Evolutionary conservation across 1,140 invertebrate genomes (phyloP).

Genomic region (Drosophila yakuba): DNA sequence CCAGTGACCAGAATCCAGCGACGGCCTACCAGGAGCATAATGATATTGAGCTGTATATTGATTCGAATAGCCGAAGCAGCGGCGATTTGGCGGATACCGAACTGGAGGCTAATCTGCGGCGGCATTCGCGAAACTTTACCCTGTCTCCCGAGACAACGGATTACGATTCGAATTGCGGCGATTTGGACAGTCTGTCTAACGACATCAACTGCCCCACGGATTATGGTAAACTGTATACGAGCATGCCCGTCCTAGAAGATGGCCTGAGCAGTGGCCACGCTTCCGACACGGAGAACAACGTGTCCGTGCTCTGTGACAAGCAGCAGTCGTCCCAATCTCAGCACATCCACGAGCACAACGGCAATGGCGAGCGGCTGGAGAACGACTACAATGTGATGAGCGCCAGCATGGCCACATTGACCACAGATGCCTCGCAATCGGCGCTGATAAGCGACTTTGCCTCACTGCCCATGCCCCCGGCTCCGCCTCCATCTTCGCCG

Average conservation of each 20-base stretch:
- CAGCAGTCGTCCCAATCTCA: constrained; percentile 28
- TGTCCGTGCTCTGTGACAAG: constrained; percentile 69
- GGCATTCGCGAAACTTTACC: constrained; percentile 88
- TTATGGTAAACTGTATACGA: constrained; percentile 82
- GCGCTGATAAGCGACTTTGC: constrained; percentile 60
- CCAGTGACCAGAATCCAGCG: constrained; percentile 22
- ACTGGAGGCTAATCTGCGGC: constrained; percentile 72
- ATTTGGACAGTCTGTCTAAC: constrained; percentile 90
- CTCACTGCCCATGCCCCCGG: constrained; percentile 44
- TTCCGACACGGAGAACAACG: constrained; percentile 95
- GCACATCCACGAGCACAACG: constrained; percentile 40
- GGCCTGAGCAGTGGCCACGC: constrained; percentile 95
- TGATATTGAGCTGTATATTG: constrained; percentile 82
- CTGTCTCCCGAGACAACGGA: constrained; percentile 98
- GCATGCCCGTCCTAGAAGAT: constrained; percentile 98
- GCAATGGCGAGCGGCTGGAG: constrained; percentile 54
- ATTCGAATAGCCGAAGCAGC: constrained; percentile 82
- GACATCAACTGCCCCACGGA: constrained; percentile 82
- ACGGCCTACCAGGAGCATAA: constrained; percentile 74
- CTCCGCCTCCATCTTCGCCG: constrained; percentile 46
- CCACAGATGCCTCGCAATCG: constrained; percentile 44
- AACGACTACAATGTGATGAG: constrained; percentile 62
- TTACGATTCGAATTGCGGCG: constrained; percentile 94
- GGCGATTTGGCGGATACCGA: constrained; percentile 80
- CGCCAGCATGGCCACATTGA: constrained; percentile 42